Evolutionary conservation across 1,140 invertebrate genomes (phyloP).

Genomic region (Meloidogyne floridensis): DNA sequence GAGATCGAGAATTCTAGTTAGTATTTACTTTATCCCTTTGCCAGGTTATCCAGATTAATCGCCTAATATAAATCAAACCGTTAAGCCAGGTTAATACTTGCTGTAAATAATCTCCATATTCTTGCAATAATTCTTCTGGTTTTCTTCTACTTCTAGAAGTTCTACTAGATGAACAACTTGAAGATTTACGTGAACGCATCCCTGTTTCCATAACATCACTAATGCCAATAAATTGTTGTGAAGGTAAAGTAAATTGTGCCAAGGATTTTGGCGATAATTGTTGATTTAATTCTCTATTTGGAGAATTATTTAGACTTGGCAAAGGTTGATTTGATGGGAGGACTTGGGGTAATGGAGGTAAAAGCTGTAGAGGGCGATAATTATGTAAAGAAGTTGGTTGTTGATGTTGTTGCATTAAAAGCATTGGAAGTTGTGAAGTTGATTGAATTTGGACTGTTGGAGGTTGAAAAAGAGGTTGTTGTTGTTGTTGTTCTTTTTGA

Average conservation of each 20-base stretch:
- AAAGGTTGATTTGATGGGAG: conserved; percentile 25
- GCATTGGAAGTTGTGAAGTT: neutral
- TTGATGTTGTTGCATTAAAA: conserved; percentile 16
- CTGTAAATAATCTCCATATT: conserved; percentile 59
- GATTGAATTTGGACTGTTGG: neutral
- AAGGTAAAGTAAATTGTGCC: conserved; percentile 8
- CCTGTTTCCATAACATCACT: conserved; percentile 29
- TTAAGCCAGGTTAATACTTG: conserved; percentile 35
- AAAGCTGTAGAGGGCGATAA: conserved; percentile 7
- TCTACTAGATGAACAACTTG: conserved; percentile 47
- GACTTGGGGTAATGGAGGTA: conserved; percentile 17
- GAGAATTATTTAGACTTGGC: conserved; percentile 35
- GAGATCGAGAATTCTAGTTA: no score
- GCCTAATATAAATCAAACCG: neutral
- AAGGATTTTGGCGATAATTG: conserved; percentile 26
- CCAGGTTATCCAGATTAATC: conserved; percentile 12
- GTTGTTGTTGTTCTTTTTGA: conserved; percentile 25
- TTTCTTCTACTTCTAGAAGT: conserved; percentile 43
- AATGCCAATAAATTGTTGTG: neutral
- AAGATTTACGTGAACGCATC: conserved; percentile 57
- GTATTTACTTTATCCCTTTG: conserved; percentile 36
- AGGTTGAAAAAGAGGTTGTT: conserved; percentile 9
- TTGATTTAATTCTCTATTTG: conserved; percentile 31
- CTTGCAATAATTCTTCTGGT: conserved; percentile 51
- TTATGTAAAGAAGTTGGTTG: neutral